A percentile compares a stretch with the other conserved stretches of the same genome.
These are phyloP conservation scores for Lerema accius DNA, from an alignment of 1,140 invertebrate genomes.

Conservation along the genomic window DNA sequence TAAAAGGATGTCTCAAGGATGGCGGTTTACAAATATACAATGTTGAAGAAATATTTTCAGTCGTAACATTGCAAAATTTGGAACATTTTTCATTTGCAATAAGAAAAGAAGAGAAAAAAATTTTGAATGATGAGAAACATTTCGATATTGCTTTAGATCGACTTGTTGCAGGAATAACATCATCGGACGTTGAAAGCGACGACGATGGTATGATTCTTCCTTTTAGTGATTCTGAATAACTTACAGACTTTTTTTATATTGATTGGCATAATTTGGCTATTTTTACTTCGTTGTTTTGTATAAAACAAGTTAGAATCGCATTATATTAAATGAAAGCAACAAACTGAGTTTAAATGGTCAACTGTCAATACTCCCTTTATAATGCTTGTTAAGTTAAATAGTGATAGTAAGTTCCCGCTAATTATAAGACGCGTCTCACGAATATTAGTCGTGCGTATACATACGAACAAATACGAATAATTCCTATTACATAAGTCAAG, in stretches of 20 bases:
- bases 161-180: conserved; percentile 8
- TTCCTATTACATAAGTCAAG: too few species aligned
- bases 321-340: too few species aligned
- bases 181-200: not conserved
- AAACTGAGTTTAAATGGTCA: too few species aligned
- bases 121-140: not conserved
- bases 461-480: too few species aligned
- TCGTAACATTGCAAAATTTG: too few species aligned
- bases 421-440: too few species aligned
- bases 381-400: too few species aligned
- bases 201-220: conserved; percentile 36
- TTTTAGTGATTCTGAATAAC: conserved; percentile 38
- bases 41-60: too few species aligned
- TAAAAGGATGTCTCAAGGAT: not conserved
- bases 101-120: conserved; percentile 11
- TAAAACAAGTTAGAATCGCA: too few species aligned
- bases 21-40: not conserved
- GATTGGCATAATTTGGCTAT: not conserved
- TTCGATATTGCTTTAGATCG: conserved; percentile 30
- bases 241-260: not conserved
- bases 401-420: too few species aligned
- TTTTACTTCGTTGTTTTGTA: conserved; percentile 1
- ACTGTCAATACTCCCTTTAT: too few species aligned
- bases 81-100: not conserved
- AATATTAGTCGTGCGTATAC: too few species aligned